Evolutionary conservation across 2,113 vertebrate genomes (phyloP), one percentile per base, ranked within the genome.

Genomic region (Neomonachus schauinslandi): DNA sequence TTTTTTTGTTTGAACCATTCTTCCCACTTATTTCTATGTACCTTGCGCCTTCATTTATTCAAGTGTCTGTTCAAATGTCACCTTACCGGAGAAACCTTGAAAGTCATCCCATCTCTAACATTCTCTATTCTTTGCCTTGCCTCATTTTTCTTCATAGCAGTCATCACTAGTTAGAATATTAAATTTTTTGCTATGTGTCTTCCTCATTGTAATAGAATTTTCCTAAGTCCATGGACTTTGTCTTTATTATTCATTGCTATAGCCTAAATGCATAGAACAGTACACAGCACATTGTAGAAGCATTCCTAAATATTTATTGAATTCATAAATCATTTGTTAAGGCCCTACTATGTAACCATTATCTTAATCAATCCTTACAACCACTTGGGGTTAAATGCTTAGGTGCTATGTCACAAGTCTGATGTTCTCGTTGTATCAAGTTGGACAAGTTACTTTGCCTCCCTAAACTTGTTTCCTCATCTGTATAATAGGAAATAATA

Each of bases 11-110:
- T 51, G 16, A 76, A 55, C 39, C 7, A 63, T 51, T 97, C 51
- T 92, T 81, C 49, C 31, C 28, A 53, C n/a, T 51, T 82, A 89
- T 36, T 74, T 95, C 7, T 83, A 55, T 42, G 16, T n/a, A 55
- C 15, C 21, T 72, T 74, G 7, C 24, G 53, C 33, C 53, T 51
- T 94, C 67, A 42, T 59, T 71, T 65, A 92, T 39, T 53, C 6
- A 85, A 42, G 18, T 22, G 5, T 90, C 79, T 87, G 24, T 51
- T 92, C 39, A 86, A 65, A 74, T 69, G 26, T 72, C 49, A 79
- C 39, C 15, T 77, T 85, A 72, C 63, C 53, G 79, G 69, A 92
- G n/a, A 93, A 95, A 82, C 19, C 42, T 49, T 95, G 49, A 82
- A 77, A 65, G 18, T 86, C 19, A 55, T 49, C 63, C 61, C 10